phyloP scores from a whole-genome alignment of 2,797 vertebrate genomes.

The Capromys pilorides region DNA sequence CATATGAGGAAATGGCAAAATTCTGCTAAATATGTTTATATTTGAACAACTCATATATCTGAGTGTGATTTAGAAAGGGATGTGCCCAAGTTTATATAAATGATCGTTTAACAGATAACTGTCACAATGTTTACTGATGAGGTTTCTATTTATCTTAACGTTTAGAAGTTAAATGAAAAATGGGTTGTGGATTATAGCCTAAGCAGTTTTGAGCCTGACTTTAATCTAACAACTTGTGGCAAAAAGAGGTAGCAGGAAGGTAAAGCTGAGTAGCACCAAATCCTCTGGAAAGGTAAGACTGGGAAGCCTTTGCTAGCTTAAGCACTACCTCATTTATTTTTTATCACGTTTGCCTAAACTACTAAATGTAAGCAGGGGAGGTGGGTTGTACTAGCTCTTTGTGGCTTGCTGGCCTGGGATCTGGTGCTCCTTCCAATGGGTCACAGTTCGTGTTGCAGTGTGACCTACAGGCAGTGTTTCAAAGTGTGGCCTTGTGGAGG shows the following conservation, averaged over 20 bases:
- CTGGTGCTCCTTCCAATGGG: neutral
- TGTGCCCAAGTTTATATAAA: slow-evolving; percentile 80
- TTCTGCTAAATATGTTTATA: slow-evolving; percentile 83
- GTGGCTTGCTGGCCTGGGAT: neutral
- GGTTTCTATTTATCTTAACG: slow-evolving; percentile 81
- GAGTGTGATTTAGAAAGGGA: slow-evolving; percentile 76
- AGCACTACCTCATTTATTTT: slow-evolving; percentile 26
- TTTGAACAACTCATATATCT: slow-evolving; percentile 83
- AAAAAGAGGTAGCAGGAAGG: neutral
- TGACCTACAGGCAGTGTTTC: neutral
- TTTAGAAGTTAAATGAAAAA: slow-evolving; percentile 78
- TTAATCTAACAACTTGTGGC: slow-evolving; percentile 47
- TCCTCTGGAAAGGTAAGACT: neutral
- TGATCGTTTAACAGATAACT: slow-evolving; percentile 82
- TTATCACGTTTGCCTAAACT: neutral
- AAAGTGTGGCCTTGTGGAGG: neutral
- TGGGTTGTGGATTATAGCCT: slow-evolving; percentile 61
- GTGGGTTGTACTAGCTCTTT: neutral
- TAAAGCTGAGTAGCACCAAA: neutral
- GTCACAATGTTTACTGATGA: slow-evolving; percentile 81
- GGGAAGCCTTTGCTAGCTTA: neutral
- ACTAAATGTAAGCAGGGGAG: neutral
- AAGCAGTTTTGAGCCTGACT: slow-evolving; percentile 69
- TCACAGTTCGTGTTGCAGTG: neutral
- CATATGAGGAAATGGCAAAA: slow-evolving; percentile 79